A percentile compares a stretch with the other conserved stretches of the same genome.
These are phyloP conservation scores for Sander lucioperca DNA, from an alignment of 2,113 vertebrate species.

Conservation along the genomic window DNA sequence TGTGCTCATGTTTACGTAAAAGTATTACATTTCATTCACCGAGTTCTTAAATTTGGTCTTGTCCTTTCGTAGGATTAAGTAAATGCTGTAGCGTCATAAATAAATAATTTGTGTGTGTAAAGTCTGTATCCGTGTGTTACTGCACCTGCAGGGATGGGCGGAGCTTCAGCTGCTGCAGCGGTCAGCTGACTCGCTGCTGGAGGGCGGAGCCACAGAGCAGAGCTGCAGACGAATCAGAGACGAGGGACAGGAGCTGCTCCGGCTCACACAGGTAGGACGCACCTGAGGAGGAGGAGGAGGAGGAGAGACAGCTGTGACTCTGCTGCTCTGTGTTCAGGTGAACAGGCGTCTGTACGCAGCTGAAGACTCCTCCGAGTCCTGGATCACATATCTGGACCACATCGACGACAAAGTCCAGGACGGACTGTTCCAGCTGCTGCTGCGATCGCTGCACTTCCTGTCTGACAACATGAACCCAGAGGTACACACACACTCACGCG, in stretches of 20 bases:
- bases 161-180: conserved; percentile 40
- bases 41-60: too few relatives aligned
- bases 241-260: conserved; percentile 29
- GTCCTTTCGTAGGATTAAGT: too few relatives aligned
- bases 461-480: conserved; percentile 78
- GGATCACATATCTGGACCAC: conserved; percentile 79
- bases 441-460: conserved; percentile 80
- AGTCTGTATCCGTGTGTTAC: too few relatives aligned
- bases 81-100: too few relatives aligned
- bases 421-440: conserved; percentile 76
- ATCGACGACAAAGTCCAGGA: conserved; percentile 78
- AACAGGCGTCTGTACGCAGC: conserved; percentile 81
- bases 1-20: too few relatives aligned
- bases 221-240: conserved; percentile 19
- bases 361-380: conserved; percentile 42
- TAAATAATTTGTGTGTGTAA: too few relatives aligned
- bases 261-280: conserved; percentile 38
- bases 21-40: too few relatives aligned
- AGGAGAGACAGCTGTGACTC: too few relatives aligned
- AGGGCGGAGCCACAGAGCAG: conserved; percentile 15
- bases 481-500: conserved; percentile 12
- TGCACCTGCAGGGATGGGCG: conserved; percentile 34
- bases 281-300: background rate
- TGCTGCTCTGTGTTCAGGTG: conserved; percentile 78
- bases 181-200: conserved; percentile 21